Conservation (phyloP, 2,888 invertebrate genomes). For the Heteromurus nitidus region DNA sequence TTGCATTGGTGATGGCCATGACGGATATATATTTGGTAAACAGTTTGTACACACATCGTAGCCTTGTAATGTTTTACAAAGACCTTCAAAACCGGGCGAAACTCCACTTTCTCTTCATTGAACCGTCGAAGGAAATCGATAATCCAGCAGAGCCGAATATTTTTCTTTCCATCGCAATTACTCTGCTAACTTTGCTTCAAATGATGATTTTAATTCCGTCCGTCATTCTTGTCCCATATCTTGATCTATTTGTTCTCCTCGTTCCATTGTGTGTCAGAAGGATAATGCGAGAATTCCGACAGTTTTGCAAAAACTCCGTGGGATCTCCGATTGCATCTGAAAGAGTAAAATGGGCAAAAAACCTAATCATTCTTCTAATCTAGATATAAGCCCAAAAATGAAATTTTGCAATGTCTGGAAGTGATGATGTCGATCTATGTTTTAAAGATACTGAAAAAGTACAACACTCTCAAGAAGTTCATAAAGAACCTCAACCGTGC, state of each 20-base stretch:
- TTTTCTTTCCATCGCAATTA: not conserved
- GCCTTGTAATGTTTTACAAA: constrained; percentile 41
- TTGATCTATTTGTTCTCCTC: constrained; percentile 62
- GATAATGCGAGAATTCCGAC: constrained; percentile 59
- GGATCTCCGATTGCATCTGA: constrained; percentile 60
- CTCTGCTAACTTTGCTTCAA: constrained; percentile 42
- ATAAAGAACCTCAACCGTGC: constrained; percentile 58
- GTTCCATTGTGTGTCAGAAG: constrained; percentile 57
- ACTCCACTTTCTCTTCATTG: constrained; percentile 37
- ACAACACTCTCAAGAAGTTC: constrained; percentile 54
- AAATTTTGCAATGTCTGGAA: not conserved
- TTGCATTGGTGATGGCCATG: constrained; percentile 52
- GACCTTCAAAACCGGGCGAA: constrained; percentile 46
- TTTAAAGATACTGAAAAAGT: constrained; percentile 62
- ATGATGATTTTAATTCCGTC: constrained; percentile 57
- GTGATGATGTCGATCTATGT: not conserved
- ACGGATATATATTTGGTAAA: constrained; percentile 61
- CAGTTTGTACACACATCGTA: constrained; percentile 51
- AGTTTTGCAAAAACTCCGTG: constrained; percentile 60
- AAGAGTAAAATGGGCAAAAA: no score
- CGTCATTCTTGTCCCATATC: constrained; percentile 61
- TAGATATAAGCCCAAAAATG: no score
- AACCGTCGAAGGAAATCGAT: not conserved
- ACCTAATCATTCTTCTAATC: no score
- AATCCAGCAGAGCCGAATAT: not conserved